Base-by-base conservation (phyloP, 2,113 vertebrate genomes). In the Toxotes jaculatrix region DNA sequence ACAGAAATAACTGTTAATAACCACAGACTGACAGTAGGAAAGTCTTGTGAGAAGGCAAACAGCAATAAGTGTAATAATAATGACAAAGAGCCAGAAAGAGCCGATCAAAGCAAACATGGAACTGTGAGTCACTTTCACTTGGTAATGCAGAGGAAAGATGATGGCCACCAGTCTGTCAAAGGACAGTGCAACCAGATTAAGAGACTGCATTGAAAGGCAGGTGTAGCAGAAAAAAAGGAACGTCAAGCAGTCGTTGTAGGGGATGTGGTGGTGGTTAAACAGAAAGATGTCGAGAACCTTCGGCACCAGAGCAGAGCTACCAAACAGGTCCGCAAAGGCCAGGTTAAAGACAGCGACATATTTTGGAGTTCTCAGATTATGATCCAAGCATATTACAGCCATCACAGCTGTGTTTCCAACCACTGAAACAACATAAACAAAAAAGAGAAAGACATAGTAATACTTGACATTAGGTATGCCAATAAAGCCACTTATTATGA, bases 131-230 rank as follows among this genome's bases (percentile, higher is more conserved):
- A 94, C 70, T 13, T 80, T 86, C 3, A 63, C 76, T 0, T 82
- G 78, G 74, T 92, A 93, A 27, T 91, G 89, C 59, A 95, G 71
- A 4, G 95, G 95, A 74, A 82, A 93, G 56, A 84, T 88, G 57
- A 95, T 95, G 4, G 95, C 95, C 4, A 95, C 27, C 5, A 95
- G 65, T 65, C 94, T 90, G 88, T 95, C 94, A 63, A 92, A 95
- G 4, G 91, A 78, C 11, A 95, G 91, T 0, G 84, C 84, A 32
- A 94, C 87, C 42, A 95, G 87, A 42, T 94, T 95, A 55, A 95
- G 62, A 32, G 94, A 83, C 74, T 95, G 95, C 91, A 94, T 80
- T 0, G 74, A 83, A 43, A 93, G 81, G 7, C 78, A 92, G 9
- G 85, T 75, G 83, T 83, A 93, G 61, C 90, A 90, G 89, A 95